phyloP scores from a whole-genome alignment of 2,113 vertebrate species.

The Chaetura pelagica region DNA sequence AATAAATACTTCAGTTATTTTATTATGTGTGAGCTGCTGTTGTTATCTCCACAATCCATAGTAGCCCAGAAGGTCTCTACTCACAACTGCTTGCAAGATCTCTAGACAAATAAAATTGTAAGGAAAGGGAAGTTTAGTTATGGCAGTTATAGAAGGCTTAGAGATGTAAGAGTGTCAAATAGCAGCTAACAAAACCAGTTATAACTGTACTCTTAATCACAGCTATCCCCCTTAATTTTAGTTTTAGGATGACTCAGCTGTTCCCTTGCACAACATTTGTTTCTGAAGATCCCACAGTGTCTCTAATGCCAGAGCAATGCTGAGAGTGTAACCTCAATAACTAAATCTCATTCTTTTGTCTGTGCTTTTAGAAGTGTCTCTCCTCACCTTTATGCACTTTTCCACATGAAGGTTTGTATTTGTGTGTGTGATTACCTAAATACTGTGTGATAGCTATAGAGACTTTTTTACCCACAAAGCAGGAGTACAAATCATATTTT shows the following conservation, averaged over 20 bases:
- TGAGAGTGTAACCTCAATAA: background rate
- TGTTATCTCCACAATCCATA: background rate
- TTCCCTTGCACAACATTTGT: background rate
- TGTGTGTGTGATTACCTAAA: background rate
- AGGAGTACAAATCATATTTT: background rate
- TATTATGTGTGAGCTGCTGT: background rate
- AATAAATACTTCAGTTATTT: background rate
- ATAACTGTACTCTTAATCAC: background rate
- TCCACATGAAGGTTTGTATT: background rate
- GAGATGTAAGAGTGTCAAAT: background rate
- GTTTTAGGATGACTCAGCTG: background rate
- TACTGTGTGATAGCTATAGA: background rate
- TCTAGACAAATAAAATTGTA: background rate
- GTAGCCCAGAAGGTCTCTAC: background rate
- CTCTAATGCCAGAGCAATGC: background rate
- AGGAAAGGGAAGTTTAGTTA: background rate
- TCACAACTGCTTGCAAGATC: background rate
- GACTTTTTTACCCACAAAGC: background rate
- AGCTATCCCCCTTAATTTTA: background rate
- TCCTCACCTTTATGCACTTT: background rate
- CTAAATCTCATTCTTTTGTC: background rate
- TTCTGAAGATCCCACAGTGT: background rate
- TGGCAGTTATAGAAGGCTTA: background rate
- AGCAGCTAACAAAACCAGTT: background rate
- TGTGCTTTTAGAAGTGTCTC: background rate